phyloP scores from a whole-genome alignment of 1,140 invertebrate genomes.

The Atta cephalotes region DNA sequence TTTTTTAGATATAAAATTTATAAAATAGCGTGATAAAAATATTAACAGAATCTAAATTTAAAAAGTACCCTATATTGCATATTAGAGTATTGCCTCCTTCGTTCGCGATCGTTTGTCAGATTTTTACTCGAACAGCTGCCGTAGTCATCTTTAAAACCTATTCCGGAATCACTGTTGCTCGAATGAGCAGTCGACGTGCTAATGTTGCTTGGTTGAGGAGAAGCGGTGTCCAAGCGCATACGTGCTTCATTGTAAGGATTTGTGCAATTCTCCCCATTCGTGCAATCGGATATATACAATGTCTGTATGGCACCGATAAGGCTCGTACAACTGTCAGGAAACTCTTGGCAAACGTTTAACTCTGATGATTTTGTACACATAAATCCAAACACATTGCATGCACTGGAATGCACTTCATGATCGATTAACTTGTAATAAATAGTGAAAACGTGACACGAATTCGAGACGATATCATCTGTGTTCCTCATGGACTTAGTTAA shows the following conservation, averaged over 20 bases:
- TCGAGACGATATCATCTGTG: slow-evolving; percentile 89
- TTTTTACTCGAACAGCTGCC: slow-evolving; percentile 93
- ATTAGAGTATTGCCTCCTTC: slow-evolving; percentile 71
- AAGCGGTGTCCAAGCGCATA: slow-evolving; percentile 88
- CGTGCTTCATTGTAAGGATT: slow-evolving; percentile 80
- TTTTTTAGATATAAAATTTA: neutral
- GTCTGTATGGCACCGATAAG: slow-evolving; percentile 90
- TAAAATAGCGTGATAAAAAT: neutral
- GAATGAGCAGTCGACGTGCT: slow-evolving; percentile 94
- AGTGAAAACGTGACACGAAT: slow-evolving; percentile 98
- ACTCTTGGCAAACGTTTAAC: slow-evolving; percentile 92
- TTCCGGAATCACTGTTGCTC: slow-evolving; percentile 97
- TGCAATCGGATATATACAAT: slow-evolving; percentile 84
- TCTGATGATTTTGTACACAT: slow-evolving; percentile 84
- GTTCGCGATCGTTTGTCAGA: slow-evolving; percentile 92
- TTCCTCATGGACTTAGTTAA: slow-evolving; percentile 92
- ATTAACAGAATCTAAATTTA: neutral
- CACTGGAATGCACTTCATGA: slow-evolving; percentile 90
- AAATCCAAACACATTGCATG: slow-evolving; percentile 83
- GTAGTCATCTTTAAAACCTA: slow-evolving; percentile 96
- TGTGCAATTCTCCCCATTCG: slow-evolving; percentile 72
- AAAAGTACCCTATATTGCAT: slow-evolving; percentile 80
- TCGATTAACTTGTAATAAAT: slow-evolving; percentile 95
- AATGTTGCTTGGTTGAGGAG: slow-evolving; percentile 93
- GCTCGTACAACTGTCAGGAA: slow-evolving; percentile 95